Conservation (phyloP, 2,888 invertebrate species). For the Chymomyza fuscimana region DNA sequence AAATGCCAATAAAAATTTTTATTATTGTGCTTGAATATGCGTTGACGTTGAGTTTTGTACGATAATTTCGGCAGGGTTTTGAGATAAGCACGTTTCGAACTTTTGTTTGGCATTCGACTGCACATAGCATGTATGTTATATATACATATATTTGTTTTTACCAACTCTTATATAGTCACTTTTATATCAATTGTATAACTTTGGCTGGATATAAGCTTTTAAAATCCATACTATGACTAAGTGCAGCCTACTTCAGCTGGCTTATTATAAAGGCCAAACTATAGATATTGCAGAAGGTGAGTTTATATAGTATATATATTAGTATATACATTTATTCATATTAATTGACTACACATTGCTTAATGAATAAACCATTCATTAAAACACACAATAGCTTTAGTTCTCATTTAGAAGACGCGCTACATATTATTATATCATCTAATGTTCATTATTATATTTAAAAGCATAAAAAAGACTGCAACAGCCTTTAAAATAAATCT, state of each 20-base stretch:
- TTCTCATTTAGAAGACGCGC: not conserved
- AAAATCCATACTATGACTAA: not conserved
- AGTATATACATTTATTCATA: not conserved
- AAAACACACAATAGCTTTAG: not conserved
- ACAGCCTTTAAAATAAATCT: not conserved
- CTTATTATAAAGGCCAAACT: not conserved
- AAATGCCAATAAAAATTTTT: constrained; percentile 43
- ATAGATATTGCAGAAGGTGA: not conserved
- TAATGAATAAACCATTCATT: too few species aligned
- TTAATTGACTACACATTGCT: too few species aligned
- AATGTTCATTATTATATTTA: not conserved
- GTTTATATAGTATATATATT: too few species aligned
- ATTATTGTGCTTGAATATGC: constrained; percentile 42
- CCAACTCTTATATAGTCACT: not conserved
- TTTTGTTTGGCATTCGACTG: not conserved
- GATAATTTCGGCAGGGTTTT: constrained; percentile 28
- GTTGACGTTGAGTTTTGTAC: constrained; percentile 24
- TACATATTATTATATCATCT: not conserved
- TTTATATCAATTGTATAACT: not conserved
- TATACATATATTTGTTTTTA: not conserved
- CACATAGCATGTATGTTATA: not conserved
- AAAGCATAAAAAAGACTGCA: not conserved
- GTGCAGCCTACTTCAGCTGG: not conserved
- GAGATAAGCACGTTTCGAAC: constrained; percentile 51
- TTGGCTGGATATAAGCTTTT: too few species aligned